phyloP scores from a whole-genome alignment of 2,888 invertebrate species.

The Dysmachus trigonus region DNA sequence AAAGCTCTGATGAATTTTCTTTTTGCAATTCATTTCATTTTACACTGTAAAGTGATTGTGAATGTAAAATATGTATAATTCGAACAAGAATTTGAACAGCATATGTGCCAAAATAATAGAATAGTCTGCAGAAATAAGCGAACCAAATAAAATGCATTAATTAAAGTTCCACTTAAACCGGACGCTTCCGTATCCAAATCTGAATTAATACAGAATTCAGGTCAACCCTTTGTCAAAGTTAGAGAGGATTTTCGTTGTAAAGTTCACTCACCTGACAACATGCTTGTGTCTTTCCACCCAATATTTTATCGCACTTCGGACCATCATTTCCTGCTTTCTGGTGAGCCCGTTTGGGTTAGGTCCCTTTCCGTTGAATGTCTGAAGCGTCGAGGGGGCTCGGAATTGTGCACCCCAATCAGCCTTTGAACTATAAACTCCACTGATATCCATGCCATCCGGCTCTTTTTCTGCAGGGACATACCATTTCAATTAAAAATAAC shows the following conservation, averaged over 20 bases:
- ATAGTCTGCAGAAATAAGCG: too few relatives aligned
- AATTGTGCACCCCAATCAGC: constrained; percentile 81
- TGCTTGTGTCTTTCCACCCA: constrained; percentile 92
- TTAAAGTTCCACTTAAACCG: too few relatives aligned
- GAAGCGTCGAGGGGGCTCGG: constrained; percentile 73
- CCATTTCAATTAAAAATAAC: constrained; percentile 34
- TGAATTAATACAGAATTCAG: not conserved
- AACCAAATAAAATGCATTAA: too few relatives aligned
- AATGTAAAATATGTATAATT: too few relatives aligned
- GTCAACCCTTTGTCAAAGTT: not conserved
- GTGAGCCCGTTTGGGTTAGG: constrained; percentile 81
- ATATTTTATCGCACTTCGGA: constrained; percentile 86
- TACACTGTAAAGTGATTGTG: too few relatives aligned
- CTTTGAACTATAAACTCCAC: constrained; percentile 79
- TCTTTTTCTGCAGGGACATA: constrained; percentile 63
- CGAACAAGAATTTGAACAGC: too few relatives aligned
- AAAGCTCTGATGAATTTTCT: too few relatives aligned
- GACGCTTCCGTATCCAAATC: too few relatives aligned
- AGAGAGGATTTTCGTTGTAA: not conserved
- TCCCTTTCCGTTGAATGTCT: constrained; percentile 69
- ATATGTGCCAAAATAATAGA: too few relatives aligned
- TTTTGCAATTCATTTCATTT: too few relatives aligned
- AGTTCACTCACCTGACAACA: constrained; percentile 74
- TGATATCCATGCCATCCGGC: constrained; percentile 71
- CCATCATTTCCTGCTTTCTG: constrained; percentile 84